A percentile compares a stretch with the other conserved stretches of the same genome.
Conservation (phyloP, 2,113 vertebrate genomes). For the Bubo scandiacus region DNA sequence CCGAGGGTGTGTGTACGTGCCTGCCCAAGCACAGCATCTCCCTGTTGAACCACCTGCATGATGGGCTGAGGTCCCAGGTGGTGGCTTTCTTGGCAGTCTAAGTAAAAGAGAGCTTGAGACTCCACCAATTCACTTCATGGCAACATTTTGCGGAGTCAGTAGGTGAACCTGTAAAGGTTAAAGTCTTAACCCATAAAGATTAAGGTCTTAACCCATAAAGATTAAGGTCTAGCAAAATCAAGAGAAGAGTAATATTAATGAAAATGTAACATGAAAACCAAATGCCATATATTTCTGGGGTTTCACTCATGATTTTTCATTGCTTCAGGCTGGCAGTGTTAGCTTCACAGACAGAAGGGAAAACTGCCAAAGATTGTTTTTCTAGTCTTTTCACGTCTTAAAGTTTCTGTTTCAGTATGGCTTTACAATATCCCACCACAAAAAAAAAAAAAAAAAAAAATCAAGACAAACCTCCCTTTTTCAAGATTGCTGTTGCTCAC, state of each 20-base stretch:
- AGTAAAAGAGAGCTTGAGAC: not conserved
- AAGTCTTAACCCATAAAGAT: not conserved
- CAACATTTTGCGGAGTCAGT: not conserved
- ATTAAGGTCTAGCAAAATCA: not conserved
- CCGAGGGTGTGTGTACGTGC: rapidly evolving
- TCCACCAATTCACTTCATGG: not conserved
- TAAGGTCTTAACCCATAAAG: not conserved
- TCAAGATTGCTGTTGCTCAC: not conserved
- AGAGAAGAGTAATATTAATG: not conserved
- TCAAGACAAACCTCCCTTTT: not conserved
- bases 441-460: not conserved
- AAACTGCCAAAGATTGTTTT: not conserved
- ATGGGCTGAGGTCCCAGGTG: not conserved
- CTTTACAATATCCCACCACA: not conserved
- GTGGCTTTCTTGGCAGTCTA: not conserved
- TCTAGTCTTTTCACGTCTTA: not conserved
- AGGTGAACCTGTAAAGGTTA: not conserved
- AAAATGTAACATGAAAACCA: not conserved
- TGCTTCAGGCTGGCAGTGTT: not conserved
- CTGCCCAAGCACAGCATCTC: not conserved
- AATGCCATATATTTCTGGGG: not conserved
- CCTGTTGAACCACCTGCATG: too few relatives aligned
- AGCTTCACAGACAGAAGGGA: not conserved
- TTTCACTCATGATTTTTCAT: not conserved
- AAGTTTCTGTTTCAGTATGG: not conserved